Base-by-base conservation (phyloP, 37 sponge, comb jelly and placozoan genomes). In the Beroe forskalii region DNA sequence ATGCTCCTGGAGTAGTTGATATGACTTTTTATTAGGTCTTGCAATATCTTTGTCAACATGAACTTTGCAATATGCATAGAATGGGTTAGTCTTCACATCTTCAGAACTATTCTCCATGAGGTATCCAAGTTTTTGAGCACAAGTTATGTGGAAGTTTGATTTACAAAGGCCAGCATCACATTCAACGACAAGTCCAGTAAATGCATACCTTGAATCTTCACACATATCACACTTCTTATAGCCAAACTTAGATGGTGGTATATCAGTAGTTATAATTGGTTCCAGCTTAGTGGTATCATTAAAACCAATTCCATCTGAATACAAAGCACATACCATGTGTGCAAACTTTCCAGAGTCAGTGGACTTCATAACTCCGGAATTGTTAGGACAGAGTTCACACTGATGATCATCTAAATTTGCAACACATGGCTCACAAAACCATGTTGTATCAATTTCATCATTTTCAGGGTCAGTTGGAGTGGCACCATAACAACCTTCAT, bases 251-350 rank as follows among this genome's bases (percentile, higher is more conserved):
- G 86, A 80, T 1, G 86, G 86, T 80, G 86, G 86, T 6, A 80
- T 80, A 44, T 80, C 86, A 4, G 86, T 80, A 20, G 86, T 80
- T 12, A 80, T 44, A 23, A 80, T 80, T 3, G 86, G 86, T 4
- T 44, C 55, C 27, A 80, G 35, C 31, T 20, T 39, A 24, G 55
- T 80, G 23, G 86, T 80, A 43, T 80, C 86, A 9, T 37, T 37
- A 43, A 80, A 80, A 4, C 86, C 86, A 38, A 80, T 80, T 0
- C 86, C 86, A n/a, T 80, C 86, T 42, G 55, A 41, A 25, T 80
- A 80, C n/a, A 80, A 23, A 41, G 86, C 86, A 80, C 86, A 80
- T 25, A 80, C 55, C 86, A 80, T 80, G 27, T 80, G 86, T 42
- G 55, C 44, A 32, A 32, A 80, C 27, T 80, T 80, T 1, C 86